Percentiles rank a stretch among this genome's conserved stretches.
These are phyloP conservation scores for Amblyteles armatorius DNA, from an alignment of 2,888 invertebrate genomes.

Conservation along the genomic window DNA sequence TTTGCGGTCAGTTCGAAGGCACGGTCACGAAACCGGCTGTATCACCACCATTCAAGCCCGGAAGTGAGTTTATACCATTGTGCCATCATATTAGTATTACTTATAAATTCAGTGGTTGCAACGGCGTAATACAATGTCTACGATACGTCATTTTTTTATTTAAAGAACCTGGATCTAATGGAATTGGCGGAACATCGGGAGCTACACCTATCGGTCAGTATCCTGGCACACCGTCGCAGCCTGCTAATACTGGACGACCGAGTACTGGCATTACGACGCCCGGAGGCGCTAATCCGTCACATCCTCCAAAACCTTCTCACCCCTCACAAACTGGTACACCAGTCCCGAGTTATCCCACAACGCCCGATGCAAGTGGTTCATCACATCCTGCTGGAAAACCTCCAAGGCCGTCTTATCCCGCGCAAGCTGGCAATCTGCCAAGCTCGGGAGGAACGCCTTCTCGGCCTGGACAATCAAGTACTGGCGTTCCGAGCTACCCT, in stretches of 20 bases:
- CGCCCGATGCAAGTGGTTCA: background rate
- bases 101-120: background rate
- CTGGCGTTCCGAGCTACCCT: no score
- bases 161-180: slow-evolving; percentile 62
- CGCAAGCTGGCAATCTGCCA: background rate
- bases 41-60: slow-evolving; percentile 45
- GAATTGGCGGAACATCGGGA: slow-evolving; percentile 49
- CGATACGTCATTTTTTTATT: background rate
- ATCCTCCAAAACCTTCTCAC: slow-evolving; percentile 41
- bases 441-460: no score
- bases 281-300: background rate
- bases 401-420: background rate
- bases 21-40: slow-evolving; percentile 56
- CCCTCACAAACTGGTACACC: slow-evolving; percentile 45
- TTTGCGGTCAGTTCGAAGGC: slow-evolving; percentile 87
- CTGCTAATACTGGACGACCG: slow-evolving; percentile 73
- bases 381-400: background rate
- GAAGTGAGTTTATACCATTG: slow-evolving; percentile 38
- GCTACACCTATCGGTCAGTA: slow-evolving; percentile 61
- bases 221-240: slow-evolving; percentile 70
- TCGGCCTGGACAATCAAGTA: no score
- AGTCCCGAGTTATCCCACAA: background rate
- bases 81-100: background rate
- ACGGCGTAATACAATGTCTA: background rate
- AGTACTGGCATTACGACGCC: slow-evolving; percentile 36